Evolutionary conservation across 1,140 invertebrate species (phyloP).

Genomic region (Proctacanthus coquilletti): DNA sequence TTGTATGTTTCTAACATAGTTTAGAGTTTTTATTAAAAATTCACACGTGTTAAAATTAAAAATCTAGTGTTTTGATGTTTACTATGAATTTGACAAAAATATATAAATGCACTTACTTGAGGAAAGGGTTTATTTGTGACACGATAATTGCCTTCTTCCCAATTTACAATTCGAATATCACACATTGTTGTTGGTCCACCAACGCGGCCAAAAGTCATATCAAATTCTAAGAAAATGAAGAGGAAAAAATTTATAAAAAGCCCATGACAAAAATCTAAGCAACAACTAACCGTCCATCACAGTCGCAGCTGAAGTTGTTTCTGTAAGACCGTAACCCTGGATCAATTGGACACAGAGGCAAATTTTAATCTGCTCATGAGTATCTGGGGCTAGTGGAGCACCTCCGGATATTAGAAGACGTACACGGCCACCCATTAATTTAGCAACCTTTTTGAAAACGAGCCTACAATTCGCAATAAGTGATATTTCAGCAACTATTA

Average conservation of each 20-base stretch:
- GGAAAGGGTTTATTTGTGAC: slow-evolving; percentile 82
- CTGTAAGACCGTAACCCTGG: slow-evolving; percentile 94
- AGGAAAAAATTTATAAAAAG: slow-evolving; percentile 2
- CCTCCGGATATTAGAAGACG: slow-evolving; percentile 81
- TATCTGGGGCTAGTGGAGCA: slow-evolving; percentile 89
- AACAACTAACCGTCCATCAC: slow-evolving; percentile 61
- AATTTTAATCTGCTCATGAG: slow-evolving; percentile 85
- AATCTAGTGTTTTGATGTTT: too few species aligned
- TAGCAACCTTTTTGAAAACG: slow-evolving; percentile 61
- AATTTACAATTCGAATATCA: slow-evolving; percentile 78
- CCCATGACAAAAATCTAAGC: slow-evolving; percentile 2
- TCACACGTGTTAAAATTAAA: not conserved
- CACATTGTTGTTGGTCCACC: slow-evolving; percentile 77
- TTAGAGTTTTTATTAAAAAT: not conserved
- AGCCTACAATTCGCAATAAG: slow-evolving; percentile 37
- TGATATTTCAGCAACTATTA: slow-evolving; percentile 10
- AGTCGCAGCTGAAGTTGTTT: slow-evolving; percentile 86
- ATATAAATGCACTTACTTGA: slow-evolving; percentile 24
- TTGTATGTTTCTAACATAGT: not conserved
- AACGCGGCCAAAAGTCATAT: slow-evolving; percentile 52
- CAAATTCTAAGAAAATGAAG: slow-evolving; percentile 13
- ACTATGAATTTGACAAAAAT: too few species aligned
- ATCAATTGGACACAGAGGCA: slow-evolving; percentile 82
- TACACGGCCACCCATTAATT: slow-evolving; percentile 73
- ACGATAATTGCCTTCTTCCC: slow-evolving; percentile 90